These are phyloP conservation scores for Epiperipatus broadwayi DNA, from an alignment of 2,888 invertebrate genomes.

Conservation along the genomic window DNA sequence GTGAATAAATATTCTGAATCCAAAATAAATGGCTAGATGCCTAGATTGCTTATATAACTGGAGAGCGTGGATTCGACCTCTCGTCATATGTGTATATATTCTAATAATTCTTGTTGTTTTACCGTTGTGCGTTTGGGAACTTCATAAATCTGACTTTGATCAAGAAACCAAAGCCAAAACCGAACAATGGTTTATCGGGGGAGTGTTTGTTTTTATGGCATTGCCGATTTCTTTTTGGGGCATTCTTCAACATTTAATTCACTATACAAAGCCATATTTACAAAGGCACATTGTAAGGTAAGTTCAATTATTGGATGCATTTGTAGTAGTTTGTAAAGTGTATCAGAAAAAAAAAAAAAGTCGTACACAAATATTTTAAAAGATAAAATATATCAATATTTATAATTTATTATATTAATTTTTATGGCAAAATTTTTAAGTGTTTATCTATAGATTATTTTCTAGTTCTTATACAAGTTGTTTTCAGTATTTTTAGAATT, in stretches of 20 bases:
- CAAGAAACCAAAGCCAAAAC: conserved; percentile 56
- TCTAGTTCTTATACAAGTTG: too few species aligned
- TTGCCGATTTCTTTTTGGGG: conserved; percentile 85
- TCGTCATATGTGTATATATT: conserved; percentile 56
- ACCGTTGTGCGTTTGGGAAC: conserved; percentile 59
- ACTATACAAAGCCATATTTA: conserved; percentile 72
- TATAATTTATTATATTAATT: too few species aligned
- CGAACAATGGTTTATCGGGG: conserved; percentile 58
- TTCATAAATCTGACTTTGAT: conserved; percentile 54
- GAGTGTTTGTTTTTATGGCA: conserved; percentile 65
- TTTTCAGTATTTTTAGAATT: too few species aligned
- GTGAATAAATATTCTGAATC: too few species aligned
- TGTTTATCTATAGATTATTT: too few species aligned
- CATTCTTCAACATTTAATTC: conserved; percentile 77
- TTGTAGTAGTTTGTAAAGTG: not conserved
- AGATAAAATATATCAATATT: too few species aligned
- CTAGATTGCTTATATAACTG: conserved; percentile 36
- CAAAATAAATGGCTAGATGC: too few species aligned
- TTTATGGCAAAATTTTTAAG: too few species aligned
- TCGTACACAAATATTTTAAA: too few species aligned
- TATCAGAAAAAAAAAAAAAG: not conserved
- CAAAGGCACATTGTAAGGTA: conserved; percentile 85
- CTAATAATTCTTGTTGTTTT: conserved; percentile 61
- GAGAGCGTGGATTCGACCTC: conserved; percentile 75
- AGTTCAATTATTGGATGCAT: conserved; percentile 15